Evolutionary conservation across 2,888 invertebrate genomes (phyloP).

Genomic region (Aricia artaxerxes): DNA sequence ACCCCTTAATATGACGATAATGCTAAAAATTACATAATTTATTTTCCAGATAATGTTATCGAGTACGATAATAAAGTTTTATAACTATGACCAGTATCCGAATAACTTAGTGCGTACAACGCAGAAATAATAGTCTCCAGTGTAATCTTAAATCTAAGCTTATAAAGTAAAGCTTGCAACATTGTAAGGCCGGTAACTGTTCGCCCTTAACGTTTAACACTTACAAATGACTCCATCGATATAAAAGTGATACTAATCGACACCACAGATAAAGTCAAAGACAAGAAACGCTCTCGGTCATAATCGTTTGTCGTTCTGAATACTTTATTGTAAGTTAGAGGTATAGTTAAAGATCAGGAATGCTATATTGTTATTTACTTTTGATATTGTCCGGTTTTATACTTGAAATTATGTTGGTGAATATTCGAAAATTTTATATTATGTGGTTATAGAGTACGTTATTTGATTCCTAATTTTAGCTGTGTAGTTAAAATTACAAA

Average conservation of each 20-base stretch:
- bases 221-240: constrained; percentile 38
- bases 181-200: constrained; percentile 18
- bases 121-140: constrained; percentile 10
- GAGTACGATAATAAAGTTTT: constrained; percentile 18
- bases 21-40: not conserved
- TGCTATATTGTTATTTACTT: not conserved
- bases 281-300: not conserved
- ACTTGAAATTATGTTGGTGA: not conserved
- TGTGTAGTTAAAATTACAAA: not conserved
- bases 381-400: not conserved
- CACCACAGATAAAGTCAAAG: constrained; percentile 28
- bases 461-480: not conserved
- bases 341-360: not conserved
- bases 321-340: not conserved
- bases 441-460: too few relatives aligned
- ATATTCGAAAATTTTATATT: not conserved
- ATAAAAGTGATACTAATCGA: constrained; percentile 41
- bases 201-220: constrained; percentile 34
- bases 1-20: not conserved
- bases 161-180: constrained; percentile 24
- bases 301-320: not conserved
- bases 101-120: constrained; percentile 19
- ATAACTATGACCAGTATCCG: constrained; percentile 11
- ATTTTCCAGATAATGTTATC: constrained; percentile 20
- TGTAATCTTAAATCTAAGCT: constrained; percentile 27